These are phyloP conservation scores for Athene cunicularia DNA, from an alignment of 2,113 vertebrate genomes.

Conservation along the genomic window DNA sequence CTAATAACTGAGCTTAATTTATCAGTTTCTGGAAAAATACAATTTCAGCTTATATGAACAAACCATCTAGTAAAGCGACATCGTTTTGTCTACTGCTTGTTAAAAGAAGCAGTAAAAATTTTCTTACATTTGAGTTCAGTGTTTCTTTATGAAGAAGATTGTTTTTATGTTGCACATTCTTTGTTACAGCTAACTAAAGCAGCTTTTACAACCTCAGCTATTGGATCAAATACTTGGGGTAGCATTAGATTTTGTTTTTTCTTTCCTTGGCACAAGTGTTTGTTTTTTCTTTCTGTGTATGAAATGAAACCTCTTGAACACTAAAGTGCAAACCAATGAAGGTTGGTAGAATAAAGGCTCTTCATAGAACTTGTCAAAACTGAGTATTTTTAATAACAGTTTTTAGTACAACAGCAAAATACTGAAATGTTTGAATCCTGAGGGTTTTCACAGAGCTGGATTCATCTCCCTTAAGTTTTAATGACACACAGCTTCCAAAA, in stretches of 20 bases:
- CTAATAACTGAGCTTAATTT: background rate
- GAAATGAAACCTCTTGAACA: background rate
- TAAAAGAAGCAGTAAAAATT: background rate
- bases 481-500: background rate
- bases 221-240: background rate
- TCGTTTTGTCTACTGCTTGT: background rate
- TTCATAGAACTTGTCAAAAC: background rate
- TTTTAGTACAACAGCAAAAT: background rate
- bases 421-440: background rate
- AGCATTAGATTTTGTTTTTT: background rate
- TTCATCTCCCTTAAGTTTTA: background rate
- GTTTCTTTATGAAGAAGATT: background rate
- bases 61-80: background rate
- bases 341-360: background rate
- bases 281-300: background rate
- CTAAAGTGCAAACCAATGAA: background rate
- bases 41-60: background rate
- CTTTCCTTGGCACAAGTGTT: background rate
- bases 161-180: background rate
- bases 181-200: background rate
- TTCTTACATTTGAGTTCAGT: background rate
- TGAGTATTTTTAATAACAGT: background rate
- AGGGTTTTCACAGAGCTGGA: background rate
- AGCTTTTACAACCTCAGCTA: background rate
- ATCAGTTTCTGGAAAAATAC: background rate